Evolutionary conservation across 2,888 invertebrate species (phyloP).

Genomic region (Nasonia oneida): DNA sequence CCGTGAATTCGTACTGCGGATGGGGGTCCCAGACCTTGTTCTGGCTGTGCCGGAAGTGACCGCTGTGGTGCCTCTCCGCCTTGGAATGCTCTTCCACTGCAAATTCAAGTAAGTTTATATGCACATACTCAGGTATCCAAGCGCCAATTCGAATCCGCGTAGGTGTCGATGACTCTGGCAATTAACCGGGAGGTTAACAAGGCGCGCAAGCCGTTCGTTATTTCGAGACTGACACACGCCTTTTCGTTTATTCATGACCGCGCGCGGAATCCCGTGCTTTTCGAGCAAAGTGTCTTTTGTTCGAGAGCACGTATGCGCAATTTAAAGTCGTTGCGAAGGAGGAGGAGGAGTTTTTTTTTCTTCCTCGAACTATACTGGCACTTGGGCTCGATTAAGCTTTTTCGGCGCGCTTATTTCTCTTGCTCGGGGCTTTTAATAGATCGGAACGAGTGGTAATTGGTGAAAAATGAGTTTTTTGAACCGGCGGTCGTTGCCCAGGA

Average conservation of each 20-base stretch:
- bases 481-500: conserved; percentile 8
- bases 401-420: conserved; percentile 4
- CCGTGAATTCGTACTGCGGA: conserved; percentile 85
- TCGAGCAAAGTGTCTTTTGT: neutral
- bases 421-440: conserved; percentile 41
- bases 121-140: neutral
- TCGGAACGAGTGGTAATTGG: conserved; percentile 50
- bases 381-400: conserved; percentile 15
- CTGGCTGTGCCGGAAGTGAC: conserved; percentile 84
- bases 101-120: neutral
- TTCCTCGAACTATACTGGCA: neutral
- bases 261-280: neutral
- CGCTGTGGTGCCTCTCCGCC: conserved; percentile 81
- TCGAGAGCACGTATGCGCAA: neutral
- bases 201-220: neutral
- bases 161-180: conserved; percentile 14
- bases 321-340: neutral
- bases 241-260: conserved; percentile 13
- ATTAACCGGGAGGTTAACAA: conserved; percentile 2
- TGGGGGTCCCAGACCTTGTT: conserved; percentile 87
- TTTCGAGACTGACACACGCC: neutral
- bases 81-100: conserved; percentile 69
- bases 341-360: neutral
- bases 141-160: neutral
- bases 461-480: conserved; percentile 56